phyloP scores from a whole-genome alignment of 2,888 invertebrate genomes.

The Endomychus coccineus region DNA sequence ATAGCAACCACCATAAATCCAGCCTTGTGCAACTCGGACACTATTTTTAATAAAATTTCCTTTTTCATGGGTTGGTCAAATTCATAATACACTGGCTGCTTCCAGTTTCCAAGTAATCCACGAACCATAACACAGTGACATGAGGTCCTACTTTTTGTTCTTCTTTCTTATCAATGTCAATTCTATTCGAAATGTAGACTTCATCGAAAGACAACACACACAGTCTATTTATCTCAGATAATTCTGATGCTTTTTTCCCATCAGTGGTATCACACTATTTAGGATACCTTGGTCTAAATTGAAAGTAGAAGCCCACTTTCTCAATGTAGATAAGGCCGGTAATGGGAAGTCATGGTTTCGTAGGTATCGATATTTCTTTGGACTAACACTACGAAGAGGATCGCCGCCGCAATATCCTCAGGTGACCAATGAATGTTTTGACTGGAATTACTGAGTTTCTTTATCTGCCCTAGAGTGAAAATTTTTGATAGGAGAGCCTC shows the following conservation, averaged over 20 bases:
- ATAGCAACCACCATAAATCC: slow-evolving; percentile 28
- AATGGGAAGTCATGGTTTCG: slow-evolving; percentile 17
- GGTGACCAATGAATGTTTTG: neutral
- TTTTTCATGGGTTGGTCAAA: slow-evolving; percentile 32
- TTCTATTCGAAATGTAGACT: slow-evolving; percentile 20
- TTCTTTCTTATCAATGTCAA: slow-evolving; percentile 21
- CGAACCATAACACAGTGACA: slow-evolving; percentile 26
- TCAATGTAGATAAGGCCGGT: slow-evolving; percentile 20
- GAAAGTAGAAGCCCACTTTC: slow-evolving; percentile 23
- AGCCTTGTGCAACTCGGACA: slow-evolving; percentile 19
- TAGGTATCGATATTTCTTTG: slow-evolving; percentile 3
- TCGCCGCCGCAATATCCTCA: slow-evolving; percentile 6
- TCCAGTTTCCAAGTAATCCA: slow-evolving; percentile 25
- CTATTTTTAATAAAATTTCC: slow-evolving; percentile 20
- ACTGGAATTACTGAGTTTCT: neutral
- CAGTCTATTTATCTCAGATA: slow-evolving; percentile 15
- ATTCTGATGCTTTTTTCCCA: slow-evolving; percentile 16
- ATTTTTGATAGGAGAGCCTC: too few relatives aligned
- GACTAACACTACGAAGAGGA: too few relatives aligned
- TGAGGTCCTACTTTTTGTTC: slow-evolving; percentile 28
- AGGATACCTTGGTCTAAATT: slow-evolving; percentile 21
- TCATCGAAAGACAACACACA: slow-evolving; percentile 23
- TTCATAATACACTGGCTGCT: slow-evolving; percentile 25
- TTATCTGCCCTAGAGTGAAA: slow-evolving; percentile 2
- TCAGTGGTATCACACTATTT: slow-evolving; percentile 17